phyloP scores from a whole-genome alignment of 1,140 invertebrate species.

The Bacillus rossius region DNA sequence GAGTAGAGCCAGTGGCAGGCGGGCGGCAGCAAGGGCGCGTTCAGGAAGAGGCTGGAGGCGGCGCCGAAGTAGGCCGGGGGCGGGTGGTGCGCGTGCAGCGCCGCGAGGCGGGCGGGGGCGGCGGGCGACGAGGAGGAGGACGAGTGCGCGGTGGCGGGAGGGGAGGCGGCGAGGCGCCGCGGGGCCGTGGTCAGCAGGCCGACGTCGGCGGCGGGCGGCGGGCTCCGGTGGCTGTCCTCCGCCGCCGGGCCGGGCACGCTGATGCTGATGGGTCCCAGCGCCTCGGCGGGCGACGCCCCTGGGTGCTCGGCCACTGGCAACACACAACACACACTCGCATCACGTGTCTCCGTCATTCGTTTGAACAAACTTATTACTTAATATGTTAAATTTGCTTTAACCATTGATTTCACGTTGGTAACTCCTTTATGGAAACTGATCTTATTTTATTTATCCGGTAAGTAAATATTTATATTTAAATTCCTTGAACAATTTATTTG shows the following conservation, averaged over 20 bases:
- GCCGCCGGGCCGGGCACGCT: not conserved
- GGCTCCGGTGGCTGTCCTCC: not conserved
- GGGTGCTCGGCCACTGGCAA: not conserved
- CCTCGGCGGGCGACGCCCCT: not conserved
- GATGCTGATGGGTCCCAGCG: constrained; percentile 8
- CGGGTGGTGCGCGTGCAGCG: not conserved
- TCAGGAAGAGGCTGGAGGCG: constrained; percentile 62
- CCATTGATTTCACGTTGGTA: no score
- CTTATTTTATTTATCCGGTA: no score
- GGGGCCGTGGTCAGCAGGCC: constrained; percentile 2
- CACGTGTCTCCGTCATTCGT: no score
- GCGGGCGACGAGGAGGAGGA: not conserved
- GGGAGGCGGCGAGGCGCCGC: not conserved
- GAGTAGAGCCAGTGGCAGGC: constrained; percentile 68
- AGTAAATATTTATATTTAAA: no score
- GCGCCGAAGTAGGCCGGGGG: constrained; percentile 37
- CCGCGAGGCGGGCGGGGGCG: not conserved
- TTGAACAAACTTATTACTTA: no score
- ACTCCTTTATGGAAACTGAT: no score
- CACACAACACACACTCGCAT: no score
- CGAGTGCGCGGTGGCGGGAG: not conserved
- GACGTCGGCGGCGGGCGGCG: not conserved
- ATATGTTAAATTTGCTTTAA: no score
- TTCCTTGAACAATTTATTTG: no score
- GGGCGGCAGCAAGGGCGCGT: constrained; percentile 61